Evolutionary conservation across 1,140 invertebrate genomes (phyloP), one percentile per base, ranked within the genome.

Genomic region (Lordiphosa collinella): DNA sequence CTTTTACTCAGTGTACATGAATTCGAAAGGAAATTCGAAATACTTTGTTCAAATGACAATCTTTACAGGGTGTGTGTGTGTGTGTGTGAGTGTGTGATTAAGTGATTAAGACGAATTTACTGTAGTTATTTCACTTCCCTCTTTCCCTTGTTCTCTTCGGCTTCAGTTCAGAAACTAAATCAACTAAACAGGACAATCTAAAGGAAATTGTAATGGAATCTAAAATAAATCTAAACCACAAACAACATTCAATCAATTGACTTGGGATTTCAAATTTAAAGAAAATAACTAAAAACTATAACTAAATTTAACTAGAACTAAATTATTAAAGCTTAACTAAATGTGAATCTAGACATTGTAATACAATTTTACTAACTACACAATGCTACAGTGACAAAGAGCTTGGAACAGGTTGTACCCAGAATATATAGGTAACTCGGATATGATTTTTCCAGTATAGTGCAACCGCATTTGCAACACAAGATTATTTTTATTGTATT

Each of bases 31-130:
- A 16, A 44, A 58, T 41, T 56, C 61, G 36, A 16, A 44, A 58
- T 41, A 59, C 61, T 66, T 75, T 37, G 60, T 52, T 25, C 14
- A 76, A 64, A 64, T 67, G 78, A 82, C 78, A 82, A 82, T 82
- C 78, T 82, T 65, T 59, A 61, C 58, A 54, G 51, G 68, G 53
- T 59, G 46, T 40, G 36, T 47, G 44, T 59, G 52, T 43, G 64
- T 52, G 38, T 36, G 65, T 38, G 32, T 66, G 48, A 47, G 29
- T 16, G 14, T 8, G 46, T 50, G 48, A 31, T n/a, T 32, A 14
- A 32, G 78, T 82, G 79, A 82, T 84, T 85, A 84, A 82, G 78
- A 82, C 78, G 78, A 82, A 84, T 82, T 82, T 82, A 82, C 78
- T 84, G 79, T 82, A 82, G 72, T 44, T 37, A 55, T 38, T 41